Evolutionary conservation across 2,113 vertebrate species (phyloP).

Genomic region (Brachypodius melanocephalos): DNA sequence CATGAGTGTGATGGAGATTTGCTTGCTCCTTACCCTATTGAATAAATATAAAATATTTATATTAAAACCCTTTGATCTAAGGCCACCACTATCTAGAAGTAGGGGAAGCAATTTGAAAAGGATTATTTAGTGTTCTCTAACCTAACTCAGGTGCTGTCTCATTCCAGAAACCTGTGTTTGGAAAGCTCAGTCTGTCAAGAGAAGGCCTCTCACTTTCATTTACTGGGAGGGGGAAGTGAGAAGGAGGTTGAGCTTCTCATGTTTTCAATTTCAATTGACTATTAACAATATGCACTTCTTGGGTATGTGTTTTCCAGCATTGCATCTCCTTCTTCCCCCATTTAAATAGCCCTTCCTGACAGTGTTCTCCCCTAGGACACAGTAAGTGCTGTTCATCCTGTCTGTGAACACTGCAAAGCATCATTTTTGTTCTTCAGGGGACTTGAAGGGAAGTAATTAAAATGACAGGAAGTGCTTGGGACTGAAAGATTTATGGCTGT

Average conservation of each 20-base stretch:
- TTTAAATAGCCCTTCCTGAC: neutral
- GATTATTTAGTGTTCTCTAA: fast-evolving
- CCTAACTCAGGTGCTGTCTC: neutral
- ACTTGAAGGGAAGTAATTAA: constrained; percentile 24
- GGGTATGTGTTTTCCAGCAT: neutral
- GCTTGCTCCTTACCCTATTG: neutral
- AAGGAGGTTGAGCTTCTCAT: neutral
- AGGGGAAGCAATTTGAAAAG: neutral
- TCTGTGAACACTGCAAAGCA: neutral
- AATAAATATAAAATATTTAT: neutral
- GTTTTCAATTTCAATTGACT: neutral
- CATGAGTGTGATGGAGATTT: neutral
- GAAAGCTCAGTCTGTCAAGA: neutral
- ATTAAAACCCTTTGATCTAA: neutral
- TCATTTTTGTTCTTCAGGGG: neutral
- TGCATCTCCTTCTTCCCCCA: neutral
- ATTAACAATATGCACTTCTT: neutral
- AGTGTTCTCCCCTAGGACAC: neutral
- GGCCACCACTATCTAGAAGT: neutral
- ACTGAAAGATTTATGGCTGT: constrained; percentile 1
- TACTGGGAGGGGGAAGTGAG: neutral
- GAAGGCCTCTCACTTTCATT: neutral
- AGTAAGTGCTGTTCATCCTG: neutral
- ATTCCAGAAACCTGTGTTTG: neutral
- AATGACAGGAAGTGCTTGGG: constrained; percentile 17